A percentile compares a stretch with the other conserved stretches of the same genome.
phyloP scores from a whole-genome alignment of 1,140 invertebrate genomes.

The Panulirus ornatus region DNA sequence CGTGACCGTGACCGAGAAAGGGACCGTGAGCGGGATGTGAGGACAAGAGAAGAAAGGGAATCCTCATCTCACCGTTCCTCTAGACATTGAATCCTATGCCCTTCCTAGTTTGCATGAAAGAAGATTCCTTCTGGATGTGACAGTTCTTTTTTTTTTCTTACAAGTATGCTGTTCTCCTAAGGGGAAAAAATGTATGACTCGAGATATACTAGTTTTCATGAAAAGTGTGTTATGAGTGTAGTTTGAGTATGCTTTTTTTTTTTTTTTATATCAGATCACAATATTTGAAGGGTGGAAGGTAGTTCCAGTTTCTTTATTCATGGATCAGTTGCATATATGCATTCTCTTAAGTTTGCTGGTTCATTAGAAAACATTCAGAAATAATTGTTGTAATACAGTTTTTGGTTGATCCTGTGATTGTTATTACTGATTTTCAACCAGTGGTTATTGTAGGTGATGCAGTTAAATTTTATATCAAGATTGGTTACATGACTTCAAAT shows the following conservation, averaged over 20 bases:
- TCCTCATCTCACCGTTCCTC: constrained; percentile 77
- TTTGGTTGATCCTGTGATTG: neutral
- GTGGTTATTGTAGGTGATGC: neutral
- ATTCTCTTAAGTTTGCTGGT: neutral
- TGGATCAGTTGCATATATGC: neutral
- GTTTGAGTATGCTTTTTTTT: no score
- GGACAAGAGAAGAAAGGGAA: constrained; percentile 77
- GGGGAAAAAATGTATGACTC: neutral
- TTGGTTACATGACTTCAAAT: neutral
- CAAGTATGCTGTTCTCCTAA: neutral
- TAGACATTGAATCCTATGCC: constrained; percentile 75
- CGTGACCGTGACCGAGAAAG: constrained; percentile 72
- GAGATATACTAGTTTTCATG: neutral
- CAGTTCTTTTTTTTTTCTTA: neutral
- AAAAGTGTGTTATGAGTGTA: no score
- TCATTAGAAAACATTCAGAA: neutral
- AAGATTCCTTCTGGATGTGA: neutral
- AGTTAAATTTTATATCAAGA: neutral
- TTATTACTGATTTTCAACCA: neutral
- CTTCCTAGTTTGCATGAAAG: neutral
- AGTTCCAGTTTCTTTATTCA: neutral
- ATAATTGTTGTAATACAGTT: neutral
- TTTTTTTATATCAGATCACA: neutral
- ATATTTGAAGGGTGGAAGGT: neutral
- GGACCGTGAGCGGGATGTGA: constrained; percentile 75